Conservation (phyloP, 1,140 invertebrate genomes). For the Drosophila nasuta region DNA sequence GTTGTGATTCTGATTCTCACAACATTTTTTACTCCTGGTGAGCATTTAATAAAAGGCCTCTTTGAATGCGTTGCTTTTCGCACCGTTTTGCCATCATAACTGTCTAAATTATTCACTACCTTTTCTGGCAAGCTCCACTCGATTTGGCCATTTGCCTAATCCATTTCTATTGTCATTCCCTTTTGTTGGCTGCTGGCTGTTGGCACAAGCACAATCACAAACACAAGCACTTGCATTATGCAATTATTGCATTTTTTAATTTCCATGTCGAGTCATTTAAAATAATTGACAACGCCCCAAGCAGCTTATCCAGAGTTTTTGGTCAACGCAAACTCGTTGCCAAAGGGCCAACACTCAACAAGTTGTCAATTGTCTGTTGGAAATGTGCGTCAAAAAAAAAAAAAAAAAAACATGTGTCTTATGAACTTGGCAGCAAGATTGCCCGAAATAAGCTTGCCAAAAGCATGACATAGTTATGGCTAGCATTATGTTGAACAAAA, state of each 20-base stretch:
- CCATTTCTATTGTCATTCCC: constrained; percentile 5
- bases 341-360: constrained; percentile 51
- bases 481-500: neutral
- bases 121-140: constrained; percentile 36
- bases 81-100: neutral
- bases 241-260: constrained; percentile 78
- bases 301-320: constrained; percentile 2
- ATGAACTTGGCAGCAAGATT: constrained; percentile 29
- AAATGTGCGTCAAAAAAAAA: constrained; percentile 13
- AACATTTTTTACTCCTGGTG: constrained; percentile 15
- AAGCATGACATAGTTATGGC: no score
- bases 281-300: constrained; percentile 66
- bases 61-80: constrained; percentile 34
- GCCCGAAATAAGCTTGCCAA: no score
- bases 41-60: constrained; percentile 7
- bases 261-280: constrained; percentile 77
- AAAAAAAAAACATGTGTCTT: constrained; percentile 10
- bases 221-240: constrained; percentile 52
- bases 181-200: constrained; percentile 43
- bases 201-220: constrained; percentile 50
- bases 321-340: constrained; percentile 29
- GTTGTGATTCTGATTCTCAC: neutral
- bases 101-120: constrained; percentile 58
- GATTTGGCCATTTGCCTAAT: constrained; percentile 65
- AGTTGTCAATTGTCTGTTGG: constrained; percentile 45